A percentile compares a stretch with the other conserved stretches of the same genome.
Evolutionary conservation across 2,797 vertebrate genomes (phyloP).

Genomic region (Cheirogaleus major): DNA sequence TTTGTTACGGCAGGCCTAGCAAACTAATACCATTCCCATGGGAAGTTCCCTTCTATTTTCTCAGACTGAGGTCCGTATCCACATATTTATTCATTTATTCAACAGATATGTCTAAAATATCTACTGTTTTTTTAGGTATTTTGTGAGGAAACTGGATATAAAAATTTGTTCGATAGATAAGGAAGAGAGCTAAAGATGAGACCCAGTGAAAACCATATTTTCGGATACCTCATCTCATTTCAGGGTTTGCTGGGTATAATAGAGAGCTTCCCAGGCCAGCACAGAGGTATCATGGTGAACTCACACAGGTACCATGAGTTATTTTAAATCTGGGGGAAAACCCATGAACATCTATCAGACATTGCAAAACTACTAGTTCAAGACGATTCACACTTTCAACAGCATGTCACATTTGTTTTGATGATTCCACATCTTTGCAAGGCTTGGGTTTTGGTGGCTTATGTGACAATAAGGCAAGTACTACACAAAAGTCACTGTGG

Average conservation of each 20-base stretch:
- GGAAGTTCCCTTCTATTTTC: background rate
- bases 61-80: background rate
- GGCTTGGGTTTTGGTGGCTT: background rate
- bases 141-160: background rate
- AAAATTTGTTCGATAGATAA: background rate
- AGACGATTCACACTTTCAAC: background rate
- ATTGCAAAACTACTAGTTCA: background rate
- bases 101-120: background rate
- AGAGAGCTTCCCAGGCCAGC: background rate
- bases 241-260: background rate
- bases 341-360: background rate
- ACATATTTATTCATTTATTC: background rate
- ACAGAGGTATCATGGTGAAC: background rate
- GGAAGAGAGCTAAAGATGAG: background rate
- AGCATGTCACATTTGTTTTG: background rate
- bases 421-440: background rate
- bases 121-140: background rate
- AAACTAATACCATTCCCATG: background rate
- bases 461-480: background rate
- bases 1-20: background rate
- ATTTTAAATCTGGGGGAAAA: background rate
- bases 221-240: background rate
- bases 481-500: background rate
- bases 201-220: background rate
- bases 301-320: background rate